Evolutionary conservation across 2,888 invertebrate genomes (phyloP), one percentile per base, ranked within the genome.

Genomic region (Limnephilus lunatus): DNA sequence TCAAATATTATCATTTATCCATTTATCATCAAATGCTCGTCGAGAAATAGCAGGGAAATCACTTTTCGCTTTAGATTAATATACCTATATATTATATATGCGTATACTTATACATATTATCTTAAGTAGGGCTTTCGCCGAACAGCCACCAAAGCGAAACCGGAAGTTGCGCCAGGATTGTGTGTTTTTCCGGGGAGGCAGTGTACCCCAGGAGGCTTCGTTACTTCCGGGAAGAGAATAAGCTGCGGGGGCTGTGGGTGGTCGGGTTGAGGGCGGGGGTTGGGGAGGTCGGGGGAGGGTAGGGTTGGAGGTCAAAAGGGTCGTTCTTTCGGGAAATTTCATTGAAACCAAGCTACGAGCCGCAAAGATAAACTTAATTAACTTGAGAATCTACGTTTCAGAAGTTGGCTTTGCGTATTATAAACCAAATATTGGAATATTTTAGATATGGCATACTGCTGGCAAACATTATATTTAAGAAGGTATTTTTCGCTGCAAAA

Each of bases 321-420:
- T 88, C 88, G 88, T 88, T 53, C 88, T 88, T 88, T 88, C 88
- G 68, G 88, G 88, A 80, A 80, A 31, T 80, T 53, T 80, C 88
- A 88, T 32, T 35, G 80, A 11, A 31, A 68, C 88, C 80, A 68
- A 19, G 39, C 32, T 53, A 31, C 35, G 88, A 25, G 88, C 15
- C 68, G 30, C 30, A 48, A 44, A 44, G 30, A n/a, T 15, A 25
- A 86, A n/a, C n/a, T 48, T 86, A 35, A 86, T 86, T 48, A 35
- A 35, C 31, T 35, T 35, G 32, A 35, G 39, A 83, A 83, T 83
- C 35, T 32, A 35, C 32, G 35, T 25, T 83, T 35, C 15, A 35
- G 39, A 35, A 35, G 32, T 83, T 5, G 68, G 53, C 19, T n/a
- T 68, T 68, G 7, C 2, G 25, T 68, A 68, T 68, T 25, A 9